These are phyloP conservation scores for Pachyramphus minor DNA, from an alignment of 2,113 vertebrate genomes.

Conservation along the genomic window DNA sequence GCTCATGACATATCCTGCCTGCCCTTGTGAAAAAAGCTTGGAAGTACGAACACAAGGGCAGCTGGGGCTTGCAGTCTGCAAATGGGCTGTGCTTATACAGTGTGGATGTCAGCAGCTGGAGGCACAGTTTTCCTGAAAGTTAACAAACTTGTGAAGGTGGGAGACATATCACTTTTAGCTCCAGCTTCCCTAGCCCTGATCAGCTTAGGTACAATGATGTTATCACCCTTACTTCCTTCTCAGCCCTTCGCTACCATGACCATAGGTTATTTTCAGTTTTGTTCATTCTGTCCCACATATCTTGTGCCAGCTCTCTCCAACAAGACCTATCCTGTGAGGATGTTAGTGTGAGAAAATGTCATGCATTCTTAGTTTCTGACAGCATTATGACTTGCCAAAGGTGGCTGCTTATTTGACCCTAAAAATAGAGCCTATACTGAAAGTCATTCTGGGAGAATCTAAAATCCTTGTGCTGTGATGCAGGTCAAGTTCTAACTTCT, in stretches of 20 bases:
- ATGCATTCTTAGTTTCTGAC: neutral
- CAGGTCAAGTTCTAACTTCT: neutral
- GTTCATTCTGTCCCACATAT: neutral
- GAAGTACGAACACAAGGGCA: neutral
- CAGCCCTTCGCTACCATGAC: neutral
- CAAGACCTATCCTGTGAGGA: neutral
- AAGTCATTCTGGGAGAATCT: neutral
- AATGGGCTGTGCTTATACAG: neutral
- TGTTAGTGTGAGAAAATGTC: neutral
- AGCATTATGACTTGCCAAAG: neutral
- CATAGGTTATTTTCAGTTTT: neutral
- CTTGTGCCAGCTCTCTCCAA: neutral
- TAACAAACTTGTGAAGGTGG: neutral
- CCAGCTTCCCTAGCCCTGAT: neutral
- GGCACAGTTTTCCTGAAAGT: neutral
- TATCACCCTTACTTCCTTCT: neutral
- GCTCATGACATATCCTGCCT: rapidly evolving
- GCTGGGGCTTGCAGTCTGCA: neutral
- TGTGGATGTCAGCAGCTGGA: neutral
- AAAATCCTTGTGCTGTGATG: neutral
- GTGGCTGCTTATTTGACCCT: neutral
- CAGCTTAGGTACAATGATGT: neutral
- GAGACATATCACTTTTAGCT: neutral
- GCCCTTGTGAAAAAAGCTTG: neutral
- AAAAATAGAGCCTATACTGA: neutral